A percentile compares a stretch with the other conserved stretches of the same genome.
These are phyloP conservation scores for Euborellia annulipes DNA, from an alignment of 1,140 invertebrate genomes.

Conservation along the genomic window DNA sequence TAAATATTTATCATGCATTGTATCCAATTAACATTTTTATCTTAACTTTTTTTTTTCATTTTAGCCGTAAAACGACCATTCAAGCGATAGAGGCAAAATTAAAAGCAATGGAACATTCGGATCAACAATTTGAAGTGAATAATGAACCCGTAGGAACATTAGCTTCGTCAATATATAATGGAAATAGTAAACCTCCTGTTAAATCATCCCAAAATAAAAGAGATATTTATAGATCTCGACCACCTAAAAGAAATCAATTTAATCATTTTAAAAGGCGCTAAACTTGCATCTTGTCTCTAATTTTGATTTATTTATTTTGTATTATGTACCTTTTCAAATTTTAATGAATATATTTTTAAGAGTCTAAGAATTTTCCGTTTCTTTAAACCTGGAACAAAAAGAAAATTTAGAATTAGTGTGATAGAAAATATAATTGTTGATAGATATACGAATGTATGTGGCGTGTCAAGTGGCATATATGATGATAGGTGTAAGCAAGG, in stretches of 20 bases:
- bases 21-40: not conserved
- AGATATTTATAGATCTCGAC: no score
- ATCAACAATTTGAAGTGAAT: conserved; percentile 12
- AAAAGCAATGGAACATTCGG: conserved; percentile 50
- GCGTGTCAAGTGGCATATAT: no score
- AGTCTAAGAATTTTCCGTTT: conserved; percentile 51
- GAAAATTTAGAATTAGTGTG: conserved; percentile 14
- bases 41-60: conserved; percentile 19
- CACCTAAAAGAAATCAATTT: no score
- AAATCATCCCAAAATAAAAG: no score
- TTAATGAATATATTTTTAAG: no score
- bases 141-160: not conserved
- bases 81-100: conserved; percentile 76
- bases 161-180: not conserved
- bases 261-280: no score
- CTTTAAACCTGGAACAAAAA: conserved; percentile 44
- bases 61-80: conserved; percentile 58
- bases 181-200: no score
- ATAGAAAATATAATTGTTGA: conserved; percentile 7
- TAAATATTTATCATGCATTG: conserved; percentile 13
- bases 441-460: conserved; percentile 3
- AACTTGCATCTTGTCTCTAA: no score
- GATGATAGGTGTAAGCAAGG: no score
- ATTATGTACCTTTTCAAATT: no score
- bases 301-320: no score